phyloP scores from a whole-genome alignment of 1,140 invertebrate species.

The Ostrea edulis region DNA sequence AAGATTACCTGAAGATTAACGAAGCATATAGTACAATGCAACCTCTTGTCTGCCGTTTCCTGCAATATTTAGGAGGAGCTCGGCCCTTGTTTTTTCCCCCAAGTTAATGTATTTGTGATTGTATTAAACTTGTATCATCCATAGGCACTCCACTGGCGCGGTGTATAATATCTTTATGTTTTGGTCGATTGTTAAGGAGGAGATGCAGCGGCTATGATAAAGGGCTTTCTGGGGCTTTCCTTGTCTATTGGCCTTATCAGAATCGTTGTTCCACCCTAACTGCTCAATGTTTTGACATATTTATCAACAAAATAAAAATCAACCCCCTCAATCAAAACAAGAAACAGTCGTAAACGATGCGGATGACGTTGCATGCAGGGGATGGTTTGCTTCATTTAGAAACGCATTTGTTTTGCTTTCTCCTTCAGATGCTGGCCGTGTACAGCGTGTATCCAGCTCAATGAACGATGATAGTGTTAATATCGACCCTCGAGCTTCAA shows the following conservation, averaged over 20 bases:
- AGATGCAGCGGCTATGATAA: background rate
- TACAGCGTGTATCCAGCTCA: background rate
- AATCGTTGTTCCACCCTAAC: conserved; percentile 31
- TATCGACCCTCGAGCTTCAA: background rate
- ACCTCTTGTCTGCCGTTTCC: background rate
- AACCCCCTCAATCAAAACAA: conserved; percentile 31
- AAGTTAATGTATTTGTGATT: conserved; percentile 11
- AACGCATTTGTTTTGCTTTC: conserved; percentile 31
- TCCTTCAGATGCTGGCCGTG: background rate
- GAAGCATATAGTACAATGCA: background rate
- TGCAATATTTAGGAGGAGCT: background rate
- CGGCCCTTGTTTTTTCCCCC: background rate
- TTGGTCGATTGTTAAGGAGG: background rate
- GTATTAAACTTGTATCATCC: background rate
- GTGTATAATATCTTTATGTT: background rate
- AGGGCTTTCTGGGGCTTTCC: background rate
- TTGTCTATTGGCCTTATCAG: conserved; percentile 21
- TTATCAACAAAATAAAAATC: conserved; percentile 33
- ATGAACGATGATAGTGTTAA: background rate
- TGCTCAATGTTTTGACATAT: conserved; percentile 26
- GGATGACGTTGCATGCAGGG: conserved; percentile 11
- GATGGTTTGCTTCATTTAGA: conserved; percentile 16
- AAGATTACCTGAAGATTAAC: background rate
- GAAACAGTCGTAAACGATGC: conserved; percentile 13
- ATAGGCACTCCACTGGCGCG: background rate